Conservation (phyloP, 2,888 invertebrate genomes). For the Camponotus fellah region DNA sequence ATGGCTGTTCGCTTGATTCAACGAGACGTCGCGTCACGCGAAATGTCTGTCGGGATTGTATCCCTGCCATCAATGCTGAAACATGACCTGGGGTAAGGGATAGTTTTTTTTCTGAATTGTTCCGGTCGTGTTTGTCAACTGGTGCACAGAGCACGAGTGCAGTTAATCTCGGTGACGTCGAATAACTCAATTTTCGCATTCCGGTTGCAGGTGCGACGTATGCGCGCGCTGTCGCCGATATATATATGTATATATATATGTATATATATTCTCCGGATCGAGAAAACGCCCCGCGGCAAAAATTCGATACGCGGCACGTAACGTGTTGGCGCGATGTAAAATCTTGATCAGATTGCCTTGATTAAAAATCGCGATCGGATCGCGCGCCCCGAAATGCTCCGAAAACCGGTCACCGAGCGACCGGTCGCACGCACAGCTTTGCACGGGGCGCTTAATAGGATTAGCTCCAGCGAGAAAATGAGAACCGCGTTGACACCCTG, state of each 20-base stretch:
- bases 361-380: constrained; percentile 48
- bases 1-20: constrained; percentile 32
- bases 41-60: constrained; percentile 65
- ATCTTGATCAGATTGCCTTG: constrained; percentile 49
- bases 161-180: constrained; percentile 73
- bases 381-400: background rate
- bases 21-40: constrained; percentile 69
- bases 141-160: constrained; percentile 65
- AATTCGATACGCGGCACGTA: constrained; percentile 46
- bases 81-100: constrained; percentile 72
- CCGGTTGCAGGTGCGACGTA: constrained; percentile 50
- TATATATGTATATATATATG: background rate
- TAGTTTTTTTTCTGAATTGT: constrained; percentile 63
- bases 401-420: constrained; percentile 4
- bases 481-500: constrained; percentile 83
- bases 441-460: constrained; percentile 52
- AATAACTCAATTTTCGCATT: constrained; percentile 72
- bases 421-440: constrained; percentile 8
- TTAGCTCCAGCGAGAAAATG: constrained; percentile 76
- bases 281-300: constrained; percentile 13
- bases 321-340: constrained; percentile 29
- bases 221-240: constrained; percentile 35
- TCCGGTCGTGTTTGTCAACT: constrained; percentile 71
- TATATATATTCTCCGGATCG: constrained; percentile 27
- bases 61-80: constrained; percentile 69